phyloP scores from a whole-genome alignment of 2,888 invertebrate genomes.

The Blastobasis lacticolella region DNA sequence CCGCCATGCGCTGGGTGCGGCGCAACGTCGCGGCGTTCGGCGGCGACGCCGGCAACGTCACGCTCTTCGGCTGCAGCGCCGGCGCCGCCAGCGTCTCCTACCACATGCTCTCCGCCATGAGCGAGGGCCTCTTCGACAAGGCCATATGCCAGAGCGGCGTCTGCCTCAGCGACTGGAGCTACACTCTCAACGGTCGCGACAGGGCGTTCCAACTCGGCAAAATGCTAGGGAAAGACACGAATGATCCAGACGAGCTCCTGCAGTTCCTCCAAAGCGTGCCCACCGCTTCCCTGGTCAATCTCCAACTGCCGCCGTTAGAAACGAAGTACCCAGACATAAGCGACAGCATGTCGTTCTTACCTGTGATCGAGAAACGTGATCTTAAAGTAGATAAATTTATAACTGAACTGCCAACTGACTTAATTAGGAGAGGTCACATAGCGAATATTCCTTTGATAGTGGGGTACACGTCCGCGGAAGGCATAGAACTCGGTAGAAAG shows the following conservation, averaged over 20 bases:
- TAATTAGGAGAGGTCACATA: conserved; percentile 37
- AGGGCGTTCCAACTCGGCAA: conserved; percentile 61
- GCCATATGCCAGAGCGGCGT: conserved; percentile 70
- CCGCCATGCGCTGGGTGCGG: conserved; percentile 66
- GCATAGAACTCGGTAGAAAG: conserved; percentile 54
- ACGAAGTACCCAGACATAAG: conserved; percentile 36
- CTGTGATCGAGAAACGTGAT: conserved; percentile 53
- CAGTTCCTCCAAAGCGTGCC: conserved; percentile 45
- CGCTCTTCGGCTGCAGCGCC: conserved; percentile 66
- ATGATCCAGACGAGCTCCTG: conserved; percentile 45
- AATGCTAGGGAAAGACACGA: conserved; percentile 51
- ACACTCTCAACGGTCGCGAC: conserved; percentile 42
- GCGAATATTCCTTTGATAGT: conserved; percentile 53
- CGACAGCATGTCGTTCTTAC: conserved; percentile 52
- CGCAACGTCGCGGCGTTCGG: conserved; percentile 56
- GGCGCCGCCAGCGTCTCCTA: conserved; percentile 53
- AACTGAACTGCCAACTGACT: conserved; percentile 34
- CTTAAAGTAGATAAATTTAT: conserved; percentile 44
- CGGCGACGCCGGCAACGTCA: conserved; percentile 55
- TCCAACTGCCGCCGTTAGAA: conserved; percentile 44
- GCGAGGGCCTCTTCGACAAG: conserved; percentile 54
- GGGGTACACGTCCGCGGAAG: conserved; percentile 61
- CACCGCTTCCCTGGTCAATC: conserved; percentile 39
- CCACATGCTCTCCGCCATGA: conserved; percentile 59
- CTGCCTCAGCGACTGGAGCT: conserved; percentile 60